Percentiles rank a stretch among this genome's conserved stretches.
phyloP scores from a whole-genome alignment of 2,113 vertebrate species.

The Ciconia stormi region DNA sequence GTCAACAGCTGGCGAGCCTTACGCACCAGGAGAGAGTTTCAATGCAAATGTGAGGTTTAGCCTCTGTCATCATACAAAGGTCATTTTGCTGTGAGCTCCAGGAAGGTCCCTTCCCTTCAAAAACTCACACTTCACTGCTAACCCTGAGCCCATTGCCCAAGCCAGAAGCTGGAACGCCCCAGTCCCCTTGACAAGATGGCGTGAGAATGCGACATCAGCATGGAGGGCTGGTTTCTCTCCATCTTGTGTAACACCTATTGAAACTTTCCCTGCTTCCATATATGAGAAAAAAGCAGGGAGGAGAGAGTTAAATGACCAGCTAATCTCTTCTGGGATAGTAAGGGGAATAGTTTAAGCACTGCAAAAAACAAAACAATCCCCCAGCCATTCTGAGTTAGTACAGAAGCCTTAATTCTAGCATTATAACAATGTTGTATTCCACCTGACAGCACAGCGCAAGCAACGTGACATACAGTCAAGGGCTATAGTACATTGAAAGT shows the following conservation, averaged over 20 bases:
- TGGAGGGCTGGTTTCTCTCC: neutral
- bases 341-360: neutral
- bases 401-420: neutral
- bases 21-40: fast-evolving
- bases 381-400: neutral
- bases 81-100: neutral
- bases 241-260: neutral
- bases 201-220: neutral
- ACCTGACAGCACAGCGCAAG: slow-evolving; percentile 3
- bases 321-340: neutral
- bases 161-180: neutral
- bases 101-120: neutral
- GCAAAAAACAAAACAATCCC: neutral
- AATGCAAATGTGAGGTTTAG: neutral
- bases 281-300: neutral
- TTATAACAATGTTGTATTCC: neutral
- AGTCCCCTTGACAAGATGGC: neutral
- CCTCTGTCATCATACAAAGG: neutral
- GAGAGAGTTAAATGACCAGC: neutral
- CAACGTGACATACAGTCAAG: neutral
- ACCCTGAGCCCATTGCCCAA: neutral
- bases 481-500: neutral
- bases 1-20: neutral
- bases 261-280: neutral
- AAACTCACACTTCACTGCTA: neutral